phyloP scores from a whole-genome alignment of 64 coral and sea anemone genomes.

The Montipora efflorescens region DNA sequence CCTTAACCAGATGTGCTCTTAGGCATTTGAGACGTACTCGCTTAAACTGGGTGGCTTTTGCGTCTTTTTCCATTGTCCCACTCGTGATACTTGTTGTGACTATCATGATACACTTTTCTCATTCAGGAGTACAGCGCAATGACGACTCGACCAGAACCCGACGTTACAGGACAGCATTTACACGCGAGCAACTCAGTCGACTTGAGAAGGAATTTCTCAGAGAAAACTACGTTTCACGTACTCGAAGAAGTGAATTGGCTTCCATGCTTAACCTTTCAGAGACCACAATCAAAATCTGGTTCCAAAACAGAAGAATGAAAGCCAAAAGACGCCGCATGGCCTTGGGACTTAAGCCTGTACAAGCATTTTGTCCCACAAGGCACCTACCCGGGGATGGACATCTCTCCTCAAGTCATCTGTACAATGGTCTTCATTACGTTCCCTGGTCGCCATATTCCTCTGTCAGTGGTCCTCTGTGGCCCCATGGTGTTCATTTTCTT shows the following conservation, averaged over 20 bases:
- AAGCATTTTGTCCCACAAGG: constrained; percentile 79
- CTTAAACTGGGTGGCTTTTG: not conserved
- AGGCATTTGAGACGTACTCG: too few relatives aligned
- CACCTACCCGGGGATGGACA: constrained; percentile 68
- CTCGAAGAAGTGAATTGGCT: constrained; percentile 84
- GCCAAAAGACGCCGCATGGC: constrained; percentile 87
- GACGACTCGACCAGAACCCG: constrained; percentile 82
- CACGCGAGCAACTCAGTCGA: constrained; percentile 87
- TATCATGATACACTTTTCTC: not conserved
- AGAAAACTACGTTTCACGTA: constrained; percentile 92
- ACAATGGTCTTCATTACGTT: constrained; percentile 89
- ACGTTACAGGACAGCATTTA: constrained; percentile 92
- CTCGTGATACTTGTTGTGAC: not conserved
- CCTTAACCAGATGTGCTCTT: too few relatives aligned
- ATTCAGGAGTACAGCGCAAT: constrained; percentile 26
- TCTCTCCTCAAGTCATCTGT: constrained; percentile 72
- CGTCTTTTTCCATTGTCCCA: not conserved
- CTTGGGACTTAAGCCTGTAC: constrained; percentile 88
- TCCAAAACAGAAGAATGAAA: constrained; percentile 96
- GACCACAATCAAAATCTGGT: constrained; percentile 97
- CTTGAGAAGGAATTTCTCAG: constrained; percentile 92
- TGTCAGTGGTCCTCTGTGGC: constrained; percentile 81
- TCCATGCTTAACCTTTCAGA: constrained; percentile 87
- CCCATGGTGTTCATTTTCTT: constrained; percentile 81
- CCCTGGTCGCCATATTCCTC: constrained; percentile 86